phyloP scores from a whole-genome alignment of 2,888 invertebrate species.

The Pandemis cinnamomeana region DNA sequence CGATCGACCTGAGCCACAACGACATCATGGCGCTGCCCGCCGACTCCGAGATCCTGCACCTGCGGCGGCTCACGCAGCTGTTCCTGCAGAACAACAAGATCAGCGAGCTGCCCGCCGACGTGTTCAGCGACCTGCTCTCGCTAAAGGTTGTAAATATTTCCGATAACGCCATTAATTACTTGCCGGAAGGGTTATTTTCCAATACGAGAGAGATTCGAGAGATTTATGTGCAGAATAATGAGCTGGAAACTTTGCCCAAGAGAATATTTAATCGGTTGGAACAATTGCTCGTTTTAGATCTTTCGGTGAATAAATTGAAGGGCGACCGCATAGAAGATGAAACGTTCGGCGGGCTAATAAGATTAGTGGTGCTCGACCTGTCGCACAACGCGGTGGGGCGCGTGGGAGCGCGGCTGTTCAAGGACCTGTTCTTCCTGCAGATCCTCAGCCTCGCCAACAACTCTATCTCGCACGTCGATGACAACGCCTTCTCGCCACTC shows the following conservation, averaged over 20 bases:
- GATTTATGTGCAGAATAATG: constrained; percentile 94
- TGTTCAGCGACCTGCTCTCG: constrained; percentile 91
- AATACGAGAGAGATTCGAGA: constrained; percentile 92
- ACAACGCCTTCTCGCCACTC: constrained; percentile 93
- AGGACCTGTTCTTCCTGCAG: constrained; percentile 94
- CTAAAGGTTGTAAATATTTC: constrained; percentile 93
- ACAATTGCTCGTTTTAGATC: constrained; percentile 93
- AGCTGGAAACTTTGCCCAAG: constrained; percentile 92
- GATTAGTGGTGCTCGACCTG: constrained; percentile 93
- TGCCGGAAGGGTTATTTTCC: constrained; percentile 93
- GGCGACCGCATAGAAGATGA: constrained; percentile 94
- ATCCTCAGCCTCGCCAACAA: constrained; percentile 94
- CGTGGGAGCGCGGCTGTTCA: constrained; percentile 92
- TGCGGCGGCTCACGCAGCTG: constrained; percentile 91
- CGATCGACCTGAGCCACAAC: constrained; percentile 92
- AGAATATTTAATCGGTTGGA: constrained; percentile 93
- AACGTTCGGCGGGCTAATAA: constrained; percentile 93
- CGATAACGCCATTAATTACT: constrained; percentile 91
- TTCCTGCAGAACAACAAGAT: constrained; percentile 93
- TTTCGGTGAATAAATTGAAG: constrained; percentile 93
- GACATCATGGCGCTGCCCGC: constrained; percentile 90
- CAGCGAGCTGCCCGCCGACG: constrained; percentile 89
- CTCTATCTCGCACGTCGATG: constrained; percentile 92
- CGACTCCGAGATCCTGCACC: constrained; percentile 89
- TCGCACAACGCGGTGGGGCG: constrained; percentile 92